Evolutionary conservation across 2,888 invertebrate genomes (phyloP).

Genomic region (Melanargia galathea): DNA sequence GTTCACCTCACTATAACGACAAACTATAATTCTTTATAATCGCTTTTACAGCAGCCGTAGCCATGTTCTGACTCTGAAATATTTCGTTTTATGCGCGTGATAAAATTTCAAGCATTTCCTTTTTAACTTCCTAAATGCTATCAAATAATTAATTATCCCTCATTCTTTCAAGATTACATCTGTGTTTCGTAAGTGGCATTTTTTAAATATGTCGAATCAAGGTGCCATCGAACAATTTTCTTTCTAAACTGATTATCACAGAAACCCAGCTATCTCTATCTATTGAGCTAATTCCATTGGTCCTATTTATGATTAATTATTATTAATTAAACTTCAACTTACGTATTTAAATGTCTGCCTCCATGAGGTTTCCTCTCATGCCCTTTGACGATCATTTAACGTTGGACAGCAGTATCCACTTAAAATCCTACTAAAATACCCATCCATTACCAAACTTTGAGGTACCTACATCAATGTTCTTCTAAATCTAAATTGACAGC

Average conservation of each 20-base stretch:
- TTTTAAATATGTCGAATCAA: no score
- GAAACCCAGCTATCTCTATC: no score
- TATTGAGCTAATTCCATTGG: not conserved
- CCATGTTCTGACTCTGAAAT: conserved; percentile 3
- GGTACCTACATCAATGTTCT: not conserved
- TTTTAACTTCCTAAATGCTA: conserved; percentile 10
- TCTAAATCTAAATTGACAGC: not conserved
- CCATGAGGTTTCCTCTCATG: not conserved
- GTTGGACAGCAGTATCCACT: conserved; percentile 4
- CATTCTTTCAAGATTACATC: no score
- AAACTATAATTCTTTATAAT: conserved; percentile 24
- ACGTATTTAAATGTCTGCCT: not conserved
- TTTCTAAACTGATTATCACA: no score
- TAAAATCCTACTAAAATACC: not conserved
- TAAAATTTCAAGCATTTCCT: conserved; percentile 20
- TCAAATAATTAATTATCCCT: no score
- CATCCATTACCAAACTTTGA: not conserved
- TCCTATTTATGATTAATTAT: no score
- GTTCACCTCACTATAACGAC: conserved; percentile 29
- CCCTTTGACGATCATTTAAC: not conserved
- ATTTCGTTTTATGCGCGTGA: conserved; percentile 9
- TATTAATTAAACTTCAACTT: not conserved
- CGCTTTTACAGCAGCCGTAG: conserved; percentile 20
- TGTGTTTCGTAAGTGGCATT: no score
- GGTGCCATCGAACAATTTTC: no score